These are phyloP conservation scores for Hypolimnas misippus DNA, from an alignment of 2,888 invertebrate genomes.

Conservation along the genomic window DNA sequence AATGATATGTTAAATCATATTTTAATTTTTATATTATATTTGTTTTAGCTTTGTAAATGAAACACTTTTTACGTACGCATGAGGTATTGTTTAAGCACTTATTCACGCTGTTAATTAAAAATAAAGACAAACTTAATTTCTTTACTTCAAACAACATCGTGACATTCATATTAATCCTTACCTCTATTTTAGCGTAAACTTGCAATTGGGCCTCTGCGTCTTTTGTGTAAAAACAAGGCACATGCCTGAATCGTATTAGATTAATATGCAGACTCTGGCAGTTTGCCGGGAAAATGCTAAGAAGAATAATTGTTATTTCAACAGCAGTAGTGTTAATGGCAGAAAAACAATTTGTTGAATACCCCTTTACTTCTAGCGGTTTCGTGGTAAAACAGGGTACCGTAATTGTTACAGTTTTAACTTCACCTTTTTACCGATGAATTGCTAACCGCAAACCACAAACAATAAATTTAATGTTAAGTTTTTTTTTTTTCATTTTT, in stretches of 20 bases:
- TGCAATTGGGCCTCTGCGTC: background rate
- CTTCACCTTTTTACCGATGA: constrained; percentile 10
- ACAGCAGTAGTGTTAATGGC: constrained; percentile 8
- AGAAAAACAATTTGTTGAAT: constrained; percentile 6
- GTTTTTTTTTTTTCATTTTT: background rate
- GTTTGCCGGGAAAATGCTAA: background rate
- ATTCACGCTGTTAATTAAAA: too few species aligned
- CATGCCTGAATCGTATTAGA: background rate
- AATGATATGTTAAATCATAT: too few species aligned
- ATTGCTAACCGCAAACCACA: constrained; percentile 15
- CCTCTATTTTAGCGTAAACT: too few species aligned
- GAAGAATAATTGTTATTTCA: constrained; percentile 11
- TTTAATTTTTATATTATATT: too few species aligned
- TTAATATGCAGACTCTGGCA: constrained; percentile 3
- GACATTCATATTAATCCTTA: too few species aligned
- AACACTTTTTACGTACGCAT: too few species aligned
- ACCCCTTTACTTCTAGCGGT: constrained; percentile 11
- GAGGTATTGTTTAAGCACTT: too few species aligned
- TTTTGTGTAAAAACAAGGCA: background rate
- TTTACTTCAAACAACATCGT: too few species aligned
- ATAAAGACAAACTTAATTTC: too few species aligned
- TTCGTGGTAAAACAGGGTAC: constrained; percentile 14
- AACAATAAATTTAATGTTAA: constrained; percentile 10
- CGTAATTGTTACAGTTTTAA: constrained; percentile 25
- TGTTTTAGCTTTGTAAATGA: too few species aligned